Percentiles rank a stretch among this genome's conserved stretches.
Conservation (phyloP, 1,140 invertebrate species). For the Pogonomyrmex californicus region DNA sequence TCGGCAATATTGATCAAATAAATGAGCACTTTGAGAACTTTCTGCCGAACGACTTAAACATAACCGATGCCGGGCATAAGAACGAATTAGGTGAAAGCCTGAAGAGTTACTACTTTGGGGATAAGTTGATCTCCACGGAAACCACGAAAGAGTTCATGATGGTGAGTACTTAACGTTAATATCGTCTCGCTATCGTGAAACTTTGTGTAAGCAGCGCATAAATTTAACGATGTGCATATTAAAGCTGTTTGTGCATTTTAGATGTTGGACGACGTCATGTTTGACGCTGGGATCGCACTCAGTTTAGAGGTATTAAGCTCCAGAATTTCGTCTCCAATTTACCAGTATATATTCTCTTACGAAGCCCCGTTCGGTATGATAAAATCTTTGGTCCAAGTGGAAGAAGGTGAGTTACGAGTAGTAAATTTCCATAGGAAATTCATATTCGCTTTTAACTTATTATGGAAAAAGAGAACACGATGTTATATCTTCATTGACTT, state of each 20-base stretch:
- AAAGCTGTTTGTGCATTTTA: slow-evolving; percentile 65
- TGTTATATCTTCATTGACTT: slow-evolving; percentile 1
- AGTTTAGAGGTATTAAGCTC: slow-evolving; percentile 75
- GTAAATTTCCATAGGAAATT: neutral
- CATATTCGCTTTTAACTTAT: neutral
- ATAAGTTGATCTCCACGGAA: slow-evolving; percentile 84
- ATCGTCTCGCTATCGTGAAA: slow-evolving; percentile 39
- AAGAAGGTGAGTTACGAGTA: slow-evolving; percentile 71
- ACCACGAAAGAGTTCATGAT: slow-evolving; percentile 85
- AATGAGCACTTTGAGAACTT: slow-evolving; percentile 88
- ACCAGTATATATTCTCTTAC: slow-evolving; percentile 81
- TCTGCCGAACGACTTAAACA: slow-evolving; percentile 88
- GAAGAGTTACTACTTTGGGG: slow-evolving; percentile 88
- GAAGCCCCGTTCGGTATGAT: slow-evolving; percentile 79
- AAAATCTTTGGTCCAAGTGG: slow-evolving; percentile 76
- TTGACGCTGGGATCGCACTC: slow-evolving; percentile 70
- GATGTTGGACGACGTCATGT: slow-evolving; percentile 79
- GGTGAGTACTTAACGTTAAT: slow-evolving; percentile 81
- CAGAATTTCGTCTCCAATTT: slow-evolving; percentile 80
- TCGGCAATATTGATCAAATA: slow-evolving; percentile 80
- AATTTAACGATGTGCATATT: slow-evolving; percentile 53
- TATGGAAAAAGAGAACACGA: neutral
- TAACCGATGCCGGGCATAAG: slow-evolving; percentile 82
- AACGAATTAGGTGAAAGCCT: slow-evolving; percentile 86
- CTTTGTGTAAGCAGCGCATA: slow-evolving; percentile 21